Percentiles rank a stretch among this genome's conserved stretches.
Conservation (phyloP, 2,113 vertebrate genomes). For the Polyodon spathula region DNA sequence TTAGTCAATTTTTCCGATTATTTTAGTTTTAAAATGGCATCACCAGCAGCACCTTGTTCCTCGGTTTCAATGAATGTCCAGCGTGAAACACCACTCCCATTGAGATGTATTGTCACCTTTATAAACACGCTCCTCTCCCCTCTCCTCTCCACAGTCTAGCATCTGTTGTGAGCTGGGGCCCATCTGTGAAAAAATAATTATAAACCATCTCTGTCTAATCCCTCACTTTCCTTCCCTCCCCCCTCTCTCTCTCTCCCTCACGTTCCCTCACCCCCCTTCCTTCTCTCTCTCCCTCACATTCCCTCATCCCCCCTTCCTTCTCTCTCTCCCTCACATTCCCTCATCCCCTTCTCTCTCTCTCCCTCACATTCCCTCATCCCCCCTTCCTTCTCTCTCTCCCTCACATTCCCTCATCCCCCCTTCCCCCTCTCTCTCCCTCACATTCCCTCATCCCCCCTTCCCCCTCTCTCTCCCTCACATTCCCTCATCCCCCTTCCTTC, state of each 20-base stretch:
- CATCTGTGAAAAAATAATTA: background rate
- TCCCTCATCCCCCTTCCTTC: background rate
- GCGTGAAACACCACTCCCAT: too few relatives aligned
- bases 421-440: constrained; percentile 7
- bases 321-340: too few relatives aligned
- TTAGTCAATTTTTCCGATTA: too few relatives aligned
- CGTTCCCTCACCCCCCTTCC: background rate
- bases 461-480: constrained; percentile 10
- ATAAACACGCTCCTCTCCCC: constrained; percentile 13
- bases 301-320: background rate
- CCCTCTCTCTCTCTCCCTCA: constrained; percentile 11
- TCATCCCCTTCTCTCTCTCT: too few relatives aligned
- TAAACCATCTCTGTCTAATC: background rate
- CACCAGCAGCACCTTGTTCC: too few relatives aligned
- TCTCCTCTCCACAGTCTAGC: constrained; percentile 11
- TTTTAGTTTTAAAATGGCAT: too few relatives aligned
- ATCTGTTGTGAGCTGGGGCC: too few relatives aligned
- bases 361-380: too few relatives aligned
- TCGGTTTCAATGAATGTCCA: too few relatives aligned
- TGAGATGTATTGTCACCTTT: too few relatives aligned
- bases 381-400: constrained; percentile 6
- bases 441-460: too few relatives aligned
- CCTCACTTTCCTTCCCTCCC: background rate
- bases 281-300: background rate
- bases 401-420: background rate